Base-by-base conservation (phyloP, 2,797 vertebrate genomes). In the Gymnothorax reevesii region DNA sequence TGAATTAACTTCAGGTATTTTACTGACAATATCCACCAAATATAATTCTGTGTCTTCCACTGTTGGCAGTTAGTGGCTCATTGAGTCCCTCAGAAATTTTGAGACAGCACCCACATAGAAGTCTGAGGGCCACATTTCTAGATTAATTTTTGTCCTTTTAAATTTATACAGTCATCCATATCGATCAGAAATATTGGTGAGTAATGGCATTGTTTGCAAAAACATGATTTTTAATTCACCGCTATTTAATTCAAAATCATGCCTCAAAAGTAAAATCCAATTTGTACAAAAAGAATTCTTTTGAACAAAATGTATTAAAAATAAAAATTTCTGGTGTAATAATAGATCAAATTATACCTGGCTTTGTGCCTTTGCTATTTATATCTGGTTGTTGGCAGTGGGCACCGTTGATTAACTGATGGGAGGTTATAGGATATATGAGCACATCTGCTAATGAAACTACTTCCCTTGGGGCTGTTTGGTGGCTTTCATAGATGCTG, bases 371-470 rank as follows among this genome's bases (percentile, higher is more conserved):
- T 90, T 91, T 90, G 88, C 91, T 89, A 3, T 89, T 90, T 87
- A 88, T 86, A 10, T 83, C 87, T 90, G 90, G 89, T 90, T 84
- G 85, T 82, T 60, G 85, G 84, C 75, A 55, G 89, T 90, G 84
- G 60, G 79, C 87, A 87, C 90, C 90, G 90, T 89, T 89, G 82
- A 92, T 89, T 91, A 93, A 93, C 92, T 91, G 91, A 89, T 71
- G 84, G 87, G 71, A 88, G 86, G 90, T 88, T n/a, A 89, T 89
- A 75, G 71, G 64, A 75, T 64, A 7, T 73, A 59, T 69, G 22
- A 83, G 83, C 4, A 82, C 25, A 42, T 22, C 59, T 33, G 17
- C 1, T 42, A 0, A 55, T 89, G 90, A 89, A 88, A 15, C 79
- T 88, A 59, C 52, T 64, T 64, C 17, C 17, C 62, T 64, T 17